These are phyloP conservation scores for Smutsia gigantea DNA, from an alignment of 2,797 vertebrate genomes.

Conservation along the genomic window DNA sequence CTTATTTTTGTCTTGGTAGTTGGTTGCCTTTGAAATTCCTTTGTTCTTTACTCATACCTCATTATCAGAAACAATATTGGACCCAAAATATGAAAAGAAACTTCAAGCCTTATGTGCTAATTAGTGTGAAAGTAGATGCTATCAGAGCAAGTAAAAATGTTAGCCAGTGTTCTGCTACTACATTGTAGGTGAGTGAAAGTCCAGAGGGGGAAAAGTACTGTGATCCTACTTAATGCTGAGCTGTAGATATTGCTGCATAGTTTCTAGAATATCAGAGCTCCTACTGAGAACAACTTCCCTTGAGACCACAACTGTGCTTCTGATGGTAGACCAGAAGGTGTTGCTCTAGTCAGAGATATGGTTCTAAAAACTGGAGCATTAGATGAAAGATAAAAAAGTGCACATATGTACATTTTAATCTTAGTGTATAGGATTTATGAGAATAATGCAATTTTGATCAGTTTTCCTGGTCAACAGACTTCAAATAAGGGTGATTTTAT, in stretches of 20 bases:
- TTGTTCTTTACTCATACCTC: neutral
- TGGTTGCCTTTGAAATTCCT: slow-evolving; percentile 16
- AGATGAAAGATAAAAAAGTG: slow-evolving; percentile 26
- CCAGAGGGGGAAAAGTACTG: neutral
- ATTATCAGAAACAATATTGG: slow-evolving; percentile 2
- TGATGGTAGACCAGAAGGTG: slow-evolving; percentile 5
- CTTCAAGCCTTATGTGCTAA: neutral
- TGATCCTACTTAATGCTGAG: neutral
- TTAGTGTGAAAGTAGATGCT: slow-evolving; percentile 17
- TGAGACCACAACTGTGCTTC: neutral
- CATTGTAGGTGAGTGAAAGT: neutral
- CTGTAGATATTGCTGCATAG: neutral
- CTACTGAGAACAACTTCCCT: neutral
- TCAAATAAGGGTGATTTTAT: neutral
- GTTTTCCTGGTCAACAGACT: neutral
- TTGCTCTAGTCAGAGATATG: slow-evolving; percentile 4
- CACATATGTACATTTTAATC: neutral
- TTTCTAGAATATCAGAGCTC: neutral
- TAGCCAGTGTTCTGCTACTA: neutral
- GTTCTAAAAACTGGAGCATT: neutral
- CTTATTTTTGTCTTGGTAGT: slow-evolving; percentile 9
- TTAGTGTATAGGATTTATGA: slow-evolving; percentile 5
- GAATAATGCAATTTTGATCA: neutral
- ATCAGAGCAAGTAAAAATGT: slow-evolving; percentile 39
- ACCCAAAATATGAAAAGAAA: slow-evolving; percentile 16